These are phyloP conservation scores for Hirudo medicinalis DNA, from an alignment of 1,140 invertebrate genomes.

Conservation along the genomic window DNA sequence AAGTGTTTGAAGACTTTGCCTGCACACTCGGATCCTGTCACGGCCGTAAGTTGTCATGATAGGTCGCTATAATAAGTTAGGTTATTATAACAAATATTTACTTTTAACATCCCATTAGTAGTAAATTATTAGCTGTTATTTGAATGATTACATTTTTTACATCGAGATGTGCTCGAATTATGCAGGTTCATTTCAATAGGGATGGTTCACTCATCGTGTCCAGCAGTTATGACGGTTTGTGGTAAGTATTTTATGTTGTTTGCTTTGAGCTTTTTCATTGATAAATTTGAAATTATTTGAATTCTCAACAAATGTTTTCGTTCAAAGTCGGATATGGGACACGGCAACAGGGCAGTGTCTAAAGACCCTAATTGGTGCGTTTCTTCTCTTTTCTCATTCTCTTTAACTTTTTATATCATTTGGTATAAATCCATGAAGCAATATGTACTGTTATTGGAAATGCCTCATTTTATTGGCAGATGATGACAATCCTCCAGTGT, in stretches of 20 bases:
- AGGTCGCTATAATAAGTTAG: too few relatives aligned
- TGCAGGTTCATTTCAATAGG: conserved; percentile 70
- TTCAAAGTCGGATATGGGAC: conserved; percentile 90
- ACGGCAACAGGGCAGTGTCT: conserved; percentile 96
- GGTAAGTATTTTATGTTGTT: conserved; percentile 9
- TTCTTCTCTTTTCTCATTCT: neutral
- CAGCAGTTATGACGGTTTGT: conserved; percentile 92
- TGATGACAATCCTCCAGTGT: conserved; percentile 93
- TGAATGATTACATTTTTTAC: neutral
- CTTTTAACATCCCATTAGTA: too few relatives aligned
- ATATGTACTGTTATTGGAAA: neutral
- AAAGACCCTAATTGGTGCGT: conserved; percentile 59
- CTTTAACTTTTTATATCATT: neutral
- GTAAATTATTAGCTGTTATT: too few relatives aligned
- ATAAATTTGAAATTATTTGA: neutral
- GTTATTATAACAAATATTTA: too few relatives aligned
- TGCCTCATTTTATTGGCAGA: conserved; percentile 43
- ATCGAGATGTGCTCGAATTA: neutral
- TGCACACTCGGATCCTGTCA: conserved; percentile 98
- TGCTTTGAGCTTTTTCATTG: too few relatives aligned
- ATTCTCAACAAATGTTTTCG: neutral
- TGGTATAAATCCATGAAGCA: neutral
- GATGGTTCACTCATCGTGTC: conserved; percentile 96
- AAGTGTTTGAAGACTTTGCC: conserved; percentile 77
- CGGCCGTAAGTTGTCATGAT: conserved; percentile 48